Conservation (phyloP, 2,113 vertebrate species). For the Dromas ardeola region DNA sequence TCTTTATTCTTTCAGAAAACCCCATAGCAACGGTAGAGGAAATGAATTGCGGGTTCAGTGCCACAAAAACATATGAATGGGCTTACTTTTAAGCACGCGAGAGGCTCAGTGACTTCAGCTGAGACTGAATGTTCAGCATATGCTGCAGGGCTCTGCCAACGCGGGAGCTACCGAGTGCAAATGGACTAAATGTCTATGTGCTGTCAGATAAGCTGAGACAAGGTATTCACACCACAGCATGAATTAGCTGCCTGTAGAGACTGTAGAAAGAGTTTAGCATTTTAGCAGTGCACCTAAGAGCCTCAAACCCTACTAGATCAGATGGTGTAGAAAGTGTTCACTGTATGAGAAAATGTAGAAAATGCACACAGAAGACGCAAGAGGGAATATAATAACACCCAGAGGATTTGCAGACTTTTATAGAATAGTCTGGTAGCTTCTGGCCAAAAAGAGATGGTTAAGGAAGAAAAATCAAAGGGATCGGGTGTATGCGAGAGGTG, state of each 20-base stretch:
- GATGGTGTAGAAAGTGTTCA: fast-evolving
- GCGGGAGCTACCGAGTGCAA: fast-evolving
- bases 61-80: not conserved
- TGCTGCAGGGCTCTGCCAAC: not conserved
- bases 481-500: fast-evolving
- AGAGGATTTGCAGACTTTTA: not conserved
- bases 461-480: not conserved
- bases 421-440: not conserved
- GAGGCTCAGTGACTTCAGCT: not conserved
- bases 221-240: not conserved
- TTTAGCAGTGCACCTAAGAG: not conserved
- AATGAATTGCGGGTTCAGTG: not conserved
- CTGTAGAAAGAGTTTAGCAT: fast-evolving
- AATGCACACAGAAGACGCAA: not conserved
- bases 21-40: not conserved
- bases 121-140: not conserved
- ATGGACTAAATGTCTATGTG: fast-evolving
- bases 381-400: not conserved
- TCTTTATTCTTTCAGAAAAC: not conserved
- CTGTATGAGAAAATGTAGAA: fast-evolving
- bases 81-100: not conserved
- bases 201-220: not conserved
- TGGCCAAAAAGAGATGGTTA: not conserved
- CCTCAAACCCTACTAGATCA: not conserved
- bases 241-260: not conserved